Base-by-base conservation (phyloP, 2,797 vertebrate genomes). In the Pelobates cultripes region DNA sequence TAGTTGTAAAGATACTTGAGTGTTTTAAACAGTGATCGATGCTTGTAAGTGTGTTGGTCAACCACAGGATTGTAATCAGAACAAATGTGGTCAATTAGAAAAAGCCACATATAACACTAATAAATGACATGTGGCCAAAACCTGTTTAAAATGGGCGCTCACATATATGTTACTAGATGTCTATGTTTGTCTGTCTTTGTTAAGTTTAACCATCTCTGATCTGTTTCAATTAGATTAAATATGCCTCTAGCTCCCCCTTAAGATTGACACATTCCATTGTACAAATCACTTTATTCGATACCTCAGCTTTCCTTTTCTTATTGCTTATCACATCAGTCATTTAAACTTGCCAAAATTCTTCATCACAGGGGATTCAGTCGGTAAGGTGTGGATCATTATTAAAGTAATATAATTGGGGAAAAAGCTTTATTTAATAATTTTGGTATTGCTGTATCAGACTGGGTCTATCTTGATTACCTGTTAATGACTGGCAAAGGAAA, bases 11-110 rank as follows among this genome's bases (percentile, higher is more conserved):
- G 43, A 73, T 41, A 78, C 77, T 13, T 51, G 63, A 84, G 82
- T 44, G 64, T 83, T 76, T 78, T 44, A 88, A 88, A 81, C 85
- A 86, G 70, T 77, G 76, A 87, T 89, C 88, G 86, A 89, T 88
- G 85, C 73, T 86, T 86, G 14, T 78, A 88, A 87, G 85, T 89
- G 81, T 82, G 85, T 73, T 81, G 87, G 86, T 84, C 81, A 86
- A 88, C 87, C 83, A 87, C 83, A 88, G 86, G 85, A 86, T 51
- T 86, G 75, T 47, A 86, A 86, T 70, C 75, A 12, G 80, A 67
- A 82, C 43, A 86, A 61, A 74, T 86, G 76, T 86, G 88, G 88
- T 87, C 70, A 57, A 77, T 28, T 70, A 41, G 0, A 3, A 77
- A 63, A 89, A 88, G 75, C 87, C 86, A 70, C 81, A 71, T 77